Evolutionary conservation across 2,888 invertebrate genomes (phyloP).

Genomic region (Cryptocephalus primarius): DNA sequence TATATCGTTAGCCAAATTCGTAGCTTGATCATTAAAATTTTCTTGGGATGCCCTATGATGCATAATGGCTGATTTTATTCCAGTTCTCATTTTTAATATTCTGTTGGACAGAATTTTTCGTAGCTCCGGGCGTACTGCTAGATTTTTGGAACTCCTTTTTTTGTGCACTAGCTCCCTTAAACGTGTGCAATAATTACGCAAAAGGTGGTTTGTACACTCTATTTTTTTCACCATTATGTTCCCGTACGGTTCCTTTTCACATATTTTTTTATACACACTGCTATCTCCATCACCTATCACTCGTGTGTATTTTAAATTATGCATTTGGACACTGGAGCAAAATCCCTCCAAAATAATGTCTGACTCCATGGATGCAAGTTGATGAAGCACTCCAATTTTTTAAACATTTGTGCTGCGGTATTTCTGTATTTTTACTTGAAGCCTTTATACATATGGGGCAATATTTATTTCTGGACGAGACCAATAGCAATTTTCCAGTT

Average conservation of each 20-base stretch:
- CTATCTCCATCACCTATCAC: neutral
- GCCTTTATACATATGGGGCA: neutral
- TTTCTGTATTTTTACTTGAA: neutral
- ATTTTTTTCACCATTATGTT: neutral
- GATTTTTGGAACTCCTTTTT: no score
- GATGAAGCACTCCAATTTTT: conserved; percentile 24
- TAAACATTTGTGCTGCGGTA: conserved; percentile 18
- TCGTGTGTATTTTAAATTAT: neutral
- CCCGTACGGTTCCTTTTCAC: neutral
- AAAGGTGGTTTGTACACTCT: neutral
- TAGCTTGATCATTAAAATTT: no score
- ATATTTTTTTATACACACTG: neutral
- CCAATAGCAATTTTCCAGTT: neutral
- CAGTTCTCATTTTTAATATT: no score
- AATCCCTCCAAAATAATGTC: conserved; percentile 19
- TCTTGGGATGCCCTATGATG: no score
- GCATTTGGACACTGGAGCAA: neutral
- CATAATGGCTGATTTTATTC: no score
- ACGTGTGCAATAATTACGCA: neutral
- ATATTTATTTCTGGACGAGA: neutral
- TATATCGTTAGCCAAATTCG: no score
- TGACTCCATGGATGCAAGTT: conserved; percentile 24
- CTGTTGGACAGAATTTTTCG: no score
- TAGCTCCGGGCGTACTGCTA: no score
- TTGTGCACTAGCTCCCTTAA: no score